Conservation (phyloP, 2,888 invertebrate species). For the Ligdia adustata region DNA sequence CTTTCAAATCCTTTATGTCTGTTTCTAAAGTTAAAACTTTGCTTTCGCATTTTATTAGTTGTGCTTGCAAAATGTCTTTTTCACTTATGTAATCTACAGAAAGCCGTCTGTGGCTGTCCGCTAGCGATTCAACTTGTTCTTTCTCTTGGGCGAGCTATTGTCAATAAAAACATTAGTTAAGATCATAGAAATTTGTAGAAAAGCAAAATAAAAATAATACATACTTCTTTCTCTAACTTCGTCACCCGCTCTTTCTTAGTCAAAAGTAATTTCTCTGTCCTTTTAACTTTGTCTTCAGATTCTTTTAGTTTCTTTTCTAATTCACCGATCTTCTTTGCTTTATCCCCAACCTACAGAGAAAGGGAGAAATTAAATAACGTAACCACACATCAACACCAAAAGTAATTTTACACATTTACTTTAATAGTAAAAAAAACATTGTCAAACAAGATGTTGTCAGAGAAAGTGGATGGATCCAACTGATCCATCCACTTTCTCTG, state of each 20-base stretch:
- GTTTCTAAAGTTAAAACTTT: constrained; percentile 75
- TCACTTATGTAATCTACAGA: constrained; percentile 74
- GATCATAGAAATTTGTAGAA: constrained; percentile 20
- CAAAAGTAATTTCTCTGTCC: constrained; percentile 81
- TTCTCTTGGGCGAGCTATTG: constrained; percentile 79
- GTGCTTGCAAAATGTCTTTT: constrained; percentile 75
- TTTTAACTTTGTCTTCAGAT: constrained; percentile 86
- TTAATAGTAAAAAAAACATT: too few species aligned
- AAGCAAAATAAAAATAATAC: constrained; percentile 14
- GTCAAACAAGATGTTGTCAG: too few species aligned
- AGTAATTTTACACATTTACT: too few species aligned
- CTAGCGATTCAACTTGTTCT: constrained; percentile 67
- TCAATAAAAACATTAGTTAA: constrained; percentile 42
- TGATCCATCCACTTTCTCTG: too few species aligned
- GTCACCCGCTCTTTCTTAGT: constrained; percentile 83
- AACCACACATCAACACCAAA: too few species aligned
- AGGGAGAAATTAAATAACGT: too few species aligned
- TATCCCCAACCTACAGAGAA: constrained; percentile 83
- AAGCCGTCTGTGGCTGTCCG: constrained; percentile 65
- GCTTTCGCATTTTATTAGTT: constrained; percentile 74
- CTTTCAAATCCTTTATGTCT: constrained; percentile 80
- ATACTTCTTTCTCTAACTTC: constrained; percentile 86
- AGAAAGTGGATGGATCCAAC: too few species aligned
- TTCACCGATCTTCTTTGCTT: constrained; percentile 85
- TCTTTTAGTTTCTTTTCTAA: constrained; percentile 87